Evolutionary conservation across 2,888 invertebrate genomes (phyloP), one percentile per base, ranked within the genome.

Genomic region (Pteria penguin): DNA sequence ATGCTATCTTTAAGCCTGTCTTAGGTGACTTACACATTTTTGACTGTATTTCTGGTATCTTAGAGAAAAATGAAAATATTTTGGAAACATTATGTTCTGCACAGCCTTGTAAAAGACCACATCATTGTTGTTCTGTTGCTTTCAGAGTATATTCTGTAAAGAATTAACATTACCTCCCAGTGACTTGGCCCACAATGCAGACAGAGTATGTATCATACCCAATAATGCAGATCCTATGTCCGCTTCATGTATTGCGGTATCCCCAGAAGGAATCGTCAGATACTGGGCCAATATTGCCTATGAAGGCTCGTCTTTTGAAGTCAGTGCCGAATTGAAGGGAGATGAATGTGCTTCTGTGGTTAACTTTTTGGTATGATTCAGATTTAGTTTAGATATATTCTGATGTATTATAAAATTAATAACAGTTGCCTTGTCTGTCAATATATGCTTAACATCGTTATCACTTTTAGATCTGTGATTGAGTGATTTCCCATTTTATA

Each of bases 281-380:
- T 98, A 96, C 92, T 98, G 98, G 98, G 94, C 96, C 0, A 96
- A 96, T 3, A 95, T 98, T 52, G 96, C 96, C 0, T 96, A 97
- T 85, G 97, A 97, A 90, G 96, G 96, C 0, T 95, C 96, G 0
- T 97, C 96, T 14, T 94, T 96, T 18, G 98, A 98, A 90, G 95
- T 96, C 58, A 95, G 95, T 73, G 96, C 96, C 1, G 97, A 97
- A 89, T 93, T 98, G 36, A 96, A 96, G 75, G 94, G 92, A 26
- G 92, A 93, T 76, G 92, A 92, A 79, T 92, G 92, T 84, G 90
- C 87, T n/a, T 84, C 88, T 69, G 88, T 93, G 2, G 86, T 90
- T 22, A 87, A 90, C 69, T 83, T 92, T 60, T 86, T 88, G 80
- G 91, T 90, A 82, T 66, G 61, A 33, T n/a, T 32, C 32, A 5